phyloP scores from a whole-genome alignment of 2,888 invertebrate genomes.

The Xiphydria camelus region DNA sequence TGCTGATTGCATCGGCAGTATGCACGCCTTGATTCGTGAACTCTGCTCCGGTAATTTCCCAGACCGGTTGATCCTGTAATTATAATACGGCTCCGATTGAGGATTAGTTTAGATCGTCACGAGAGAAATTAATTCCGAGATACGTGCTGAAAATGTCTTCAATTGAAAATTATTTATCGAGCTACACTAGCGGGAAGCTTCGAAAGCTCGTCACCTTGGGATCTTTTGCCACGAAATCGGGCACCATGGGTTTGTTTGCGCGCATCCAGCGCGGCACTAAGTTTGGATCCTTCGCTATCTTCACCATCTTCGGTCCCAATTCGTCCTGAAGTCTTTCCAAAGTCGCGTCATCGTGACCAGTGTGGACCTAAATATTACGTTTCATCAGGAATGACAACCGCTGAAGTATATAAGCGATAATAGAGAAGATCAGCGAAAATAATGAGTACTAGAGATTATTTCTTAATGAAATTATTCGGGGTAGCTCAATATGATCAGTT shows the following conservation, averaged over 20 bases:
- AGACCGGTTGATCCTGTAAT: conserved; percentile 75
- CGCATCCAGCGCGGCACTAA: conserved; percentile 80
- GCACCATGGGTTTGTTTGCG: conserved; percentile 81
- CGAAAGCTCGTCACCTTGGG: conserved; percentile 63
- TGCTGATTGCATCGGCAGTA: conserved; percentile 91
- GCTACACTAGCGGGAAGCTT: not conserved
- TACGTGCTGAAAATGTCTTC: not conserved
- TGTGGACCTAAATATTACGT: conserved; percentile 63
- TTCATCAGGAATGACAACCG: not conserved
- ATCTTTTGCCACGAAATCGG: conserved; percentile 85
- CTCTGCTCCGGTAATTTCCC: conserved; percentile 92
- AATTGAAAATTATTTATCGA: not conserved
- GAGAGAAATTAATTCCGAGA: not conserved
- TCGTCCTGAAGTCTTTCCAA: conserved; percentile 74
- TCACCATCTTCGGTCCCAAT: conserved; percentile 75
- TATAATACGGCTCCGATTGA: not conserved
- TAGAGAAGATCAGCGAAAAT: no score
- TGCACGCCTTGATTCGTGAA: conserved; percentile 81
- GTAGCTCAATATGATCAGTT: no score
- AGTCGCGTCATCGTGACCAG: conserved; percentile 86
- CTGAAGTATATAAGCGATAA: no score
- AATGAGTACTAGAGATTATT: no score
- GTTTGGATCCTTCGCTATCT: conserved; percentile 75
- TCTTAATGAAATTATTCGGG: no score
- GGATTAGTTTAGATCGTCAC: not conserved